phyloP scores from a whole-genome alignment of 1,140 invertebrate species.

The Tetramorium parvispinum region DNA sequence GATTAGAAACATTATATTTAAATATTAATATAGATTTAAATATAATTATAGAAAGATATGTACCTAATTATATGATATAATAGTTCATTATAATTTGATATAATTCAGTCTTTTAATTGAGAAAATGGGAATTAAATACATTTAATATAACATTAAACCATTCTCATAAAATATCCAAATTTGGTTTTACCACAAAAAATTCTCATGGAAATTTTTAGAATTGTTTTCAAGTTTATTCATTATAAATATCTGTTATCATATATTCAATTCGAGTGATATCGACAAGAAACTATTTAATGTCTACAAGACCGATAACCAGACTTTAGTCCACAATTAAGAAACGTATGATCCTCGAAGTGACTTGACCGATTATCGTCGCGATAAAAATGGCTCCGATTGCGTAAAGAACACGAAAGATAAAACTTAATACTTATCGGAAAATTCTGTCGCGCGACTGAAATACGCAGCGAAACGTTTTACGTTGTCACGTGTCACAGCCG shows the following conservation, averaged over 20 bases:
- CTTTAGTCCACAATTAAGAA: not conserved
- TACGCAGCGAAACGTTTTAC: not conserved
- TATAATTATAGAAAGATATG: not conserved
- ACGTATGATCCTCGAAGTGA: not conserved
- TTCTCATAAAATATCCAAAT: not conserved
- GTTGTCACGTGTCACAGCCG: constrained; percentile 10
- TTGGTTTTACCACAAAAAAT: not conserved
- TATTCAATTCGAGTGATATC: not conserved
- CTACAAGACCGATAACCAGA: not conserved
- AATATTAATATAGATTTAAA: too few species aligned
- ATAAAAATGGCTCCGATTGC: not conserved
- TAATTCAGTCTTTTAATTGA: too few species aligned
- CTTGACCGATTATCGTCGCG: not conserved
- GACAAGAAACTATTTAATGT: not conserved
- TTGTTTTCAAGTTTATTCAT: not conserved
- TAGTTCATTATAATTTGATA: not conserved
- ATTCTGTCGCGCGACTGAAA: not conserved
- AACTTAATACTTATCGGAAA: constrained; percentile 22
- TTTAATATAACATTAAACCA: not conserved
- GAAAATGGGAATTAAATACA: not conserved
- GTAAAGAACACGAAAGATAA: not conserved
- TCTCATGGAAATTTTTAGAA: not conserved
- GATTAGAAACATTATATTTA: not conserved
- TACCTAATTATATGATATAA: not conserved
- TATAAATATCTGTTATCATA: not conserved